Percentiles rank a stretch among this genome's conserved stretches.
Conservation (phyloP, 2,113 vertebrate genomes). For the Petromus typicus region DNA sequence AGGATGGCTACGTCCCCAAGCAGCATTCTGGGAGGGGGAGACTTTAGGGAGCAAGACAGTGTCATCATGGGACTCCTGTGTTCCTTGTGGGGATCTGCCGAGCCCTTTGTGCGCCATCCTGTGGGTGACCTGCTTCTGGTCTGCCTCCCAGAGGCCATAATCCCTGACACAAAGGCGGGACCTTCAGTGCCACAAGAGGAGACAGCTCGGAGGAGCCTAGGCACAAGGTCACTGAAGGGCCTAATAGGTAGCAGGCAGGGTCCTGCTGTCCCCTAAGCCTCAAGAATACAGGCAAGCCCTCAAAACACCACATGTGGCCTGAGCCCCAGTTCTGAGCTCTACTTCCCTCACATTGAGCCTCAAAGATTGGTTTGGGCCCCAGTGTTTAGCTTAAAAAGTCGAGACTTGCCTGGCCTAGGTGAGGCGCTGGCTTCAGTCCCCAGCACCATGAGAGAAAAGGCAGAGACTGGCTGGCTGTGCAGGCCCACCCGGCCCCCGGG, state of each 20-base stretch:
- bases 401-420: background rate
- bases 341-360: background rate
- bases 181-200: background rate
- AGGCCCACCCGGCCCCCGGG: background rate
- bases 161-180: background rate
- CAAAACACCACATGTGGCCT: accelerated
- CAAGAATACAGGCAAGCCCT: background rate
- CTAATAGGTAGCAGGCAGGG: accelerated
- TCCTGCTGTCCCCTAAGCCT: background rate
- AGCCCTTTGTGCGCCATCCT: accelerated
- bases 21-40: no score
- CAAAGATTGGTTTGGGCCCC: background rate
- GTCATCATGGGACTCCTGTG: no score
- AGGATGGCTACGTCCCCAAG: background rate
- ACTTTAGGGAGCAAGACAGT: no score
- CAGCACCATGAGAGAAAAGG: no score
- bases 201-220: background rate
- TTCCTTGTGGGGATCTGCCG: background rate
- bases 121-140: accelerated
- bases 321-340: background rate
- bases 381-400: background rate
- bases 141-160: background rate
- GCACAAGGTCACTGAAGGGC: background rate
- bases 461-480: background rate
- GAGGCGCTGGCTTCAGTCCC: background rate